Base-by-base conservation (phyloP, 2,797 vertebrate species). In the Eulemur coronatus region DNA sequence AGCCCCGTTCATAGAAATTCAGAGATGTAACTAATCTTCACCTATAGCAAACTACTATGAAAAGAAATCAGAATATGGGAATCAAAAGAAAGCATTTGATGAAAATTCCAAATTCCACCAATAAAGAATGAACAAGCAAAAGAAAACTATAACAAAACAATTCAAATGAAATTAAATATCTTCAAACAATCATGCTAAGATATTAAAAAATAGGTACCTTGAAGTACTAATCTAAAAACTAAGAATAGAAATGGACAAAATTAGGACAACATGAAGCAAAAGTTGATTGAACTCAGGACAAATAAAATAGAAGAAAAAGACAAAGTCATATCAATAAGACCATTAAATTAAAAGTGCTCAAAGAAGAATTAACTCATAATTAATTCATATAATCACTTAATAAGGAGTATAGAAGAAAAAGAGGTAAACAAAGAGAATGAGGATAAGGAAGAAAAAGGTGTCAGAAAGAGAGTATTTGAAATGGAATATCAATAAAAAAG, bases 241-340 rank as follows among this genome's bases (percentile, higher is more conserved):
- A 14, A 61, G 10, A 81, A 92, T 50, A 59, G 28, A 93, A 90
- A 81, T 50, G 24, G 67, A 38, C 17, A 48, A 69, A 48, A 50
- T 63, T n/a, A 35, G 2, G 52, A 87, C 28, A 88, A 69, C 28
- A 79, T 24, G 35, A 79, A 63, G 28, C 28, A 81, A 80, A 72
- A 87, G 4, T 79, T 79, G 26, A 70, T 52, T 93, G 65, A 80
- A 81, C 20, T 35, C 43, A 87, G 46, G 55, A 80, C 4, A 93
- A 79, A 81, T 80, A 88, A 88, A 88, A 61, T 50, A 86, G 38
- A 55, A 46, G 38, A 78, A 86, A 92, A 93, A 70, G 46, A 93
- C 70, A 80, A 59, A 59, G 26, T 50, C 7, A 50, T 61, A 50
- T 72, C 55, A 79, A 79, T 57, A 87, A 80, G 20, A n/a, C 22